A percentile compares a stretch with the other conserved stretches of the same genome.
phyloP scores from a whole-genome alignment of 2,888 invertebrate species.

The Beris morrisii region DNA sequence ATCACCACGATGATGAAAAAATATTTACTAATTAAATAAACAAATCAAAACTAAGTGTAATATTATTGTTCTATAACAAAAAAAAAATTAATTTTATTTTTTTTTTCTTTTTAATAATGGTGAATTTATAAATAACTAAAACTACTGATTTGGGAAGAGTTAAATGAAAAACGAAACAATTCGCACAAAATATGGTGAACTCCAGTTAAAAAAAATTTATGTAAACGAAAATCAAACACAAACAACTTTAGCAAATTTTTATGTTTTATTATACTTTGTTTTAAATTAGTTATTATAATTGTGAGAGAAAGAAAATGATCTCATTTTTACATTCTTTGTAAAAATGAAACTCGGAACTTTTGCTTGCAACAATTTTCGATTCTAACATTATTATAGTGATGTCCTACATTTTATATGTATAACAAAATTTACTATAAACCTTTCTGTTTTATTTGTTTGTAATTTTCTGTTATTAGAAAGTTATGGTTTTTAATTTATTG shows the following conservation, averaged over 20 bases:
- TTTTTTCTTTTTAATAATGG: neutral
- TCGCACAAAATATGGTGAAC: neutral
- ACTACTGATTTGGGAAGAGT: neutral
- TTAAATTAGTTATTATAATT: neutral
- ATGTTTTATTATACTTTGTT: neutral
- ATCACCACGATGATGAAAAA: neutral
- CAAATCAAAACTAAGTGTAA: neutral
- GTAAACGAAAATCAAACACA: too few species aligned
- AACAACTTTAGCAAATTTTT: neutral
- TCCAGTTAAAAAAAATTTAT: neutral
- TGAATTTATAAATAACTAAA: conserved; percentile 1
- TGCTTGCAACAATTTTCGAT: conserved; percentile 39
- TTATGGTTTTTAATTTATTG: neutral
- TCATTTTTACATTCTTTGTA: neutral
- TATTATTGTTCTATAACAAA: neutral
- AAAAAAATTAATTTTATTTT: conserved; percentile 7
- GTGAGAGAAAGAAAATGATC: neutral
- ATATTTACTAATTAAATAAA: neutral
- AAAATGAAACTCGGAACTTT: conserved; percentile 35
- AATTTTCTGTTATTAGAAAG: conserved; percentile 4
- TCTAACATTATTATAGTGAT: too few species aligned
- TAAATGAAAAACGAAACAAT: neutral
- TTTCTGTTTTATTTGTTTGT: too few species aligned
- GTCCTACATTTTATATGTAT: too few species aligned
- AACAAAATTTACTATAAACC: too few species aligned